Evolutionary conservation across 1,140 invertebrate genomes (phyloP).

Genomic region (silkworm (Bombyx mori)): DNA sequence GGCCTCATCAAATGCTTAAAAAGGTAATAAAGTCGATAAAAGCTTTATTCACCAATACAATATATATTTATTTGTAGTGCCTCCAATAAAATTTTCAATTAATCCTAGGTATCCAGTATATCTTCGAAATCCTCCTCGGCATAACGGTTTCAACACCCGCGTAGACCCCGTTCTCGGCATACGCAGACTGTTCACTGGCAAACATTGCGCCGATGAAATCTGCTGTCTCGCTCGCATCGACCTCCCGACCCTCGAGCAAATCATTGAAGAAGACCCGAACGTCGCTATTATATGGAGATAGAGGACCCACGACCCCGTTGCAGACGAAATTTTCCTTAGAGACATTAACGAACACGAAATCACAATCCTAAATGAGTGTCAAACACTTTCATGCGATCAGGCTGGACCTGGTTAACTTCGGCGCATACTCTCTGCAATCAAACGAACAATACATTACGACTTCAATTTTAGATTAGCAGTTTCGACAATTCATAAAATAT

Average conservation of each 20-base stretch:
- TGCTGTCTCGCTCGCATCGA: slow-evolving; percentile 89
- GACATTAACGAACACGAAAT: too few relatives aligned
- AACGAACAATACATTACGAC: too few relatives aligned
- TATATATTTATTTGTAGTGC: too few relatives aligned
- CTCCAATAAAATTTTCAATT: background rate
- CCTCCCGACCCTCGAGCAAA: slow-evolving; percentile 85
- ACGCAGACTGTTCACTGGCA: slow-evolving; percentile 83
- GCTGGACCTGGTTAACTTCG: too few relatives aligned
- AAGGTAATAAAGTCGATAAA: slow-evolving; percentile 57
- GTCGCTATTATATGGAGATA: slow-evolving; percentile 89
- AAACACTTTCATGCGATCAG: too few relatives aligned
- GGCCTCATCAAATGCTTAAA: slow-evolving; percentile 88
- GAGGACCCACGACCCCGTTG: background rate
- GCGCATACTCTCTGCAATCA: too few relatives aligned
- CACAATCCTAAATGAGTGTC: too few relatives aligned
- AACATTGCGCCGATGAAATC: slow-evolving; percentile 89
- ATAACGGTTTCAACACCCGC: slow-evolving; percentile 37
- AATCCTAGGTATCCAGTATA: slow-evolving; percentile 74
- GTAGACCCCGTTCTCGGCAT: slow-evolving; percentile 60
- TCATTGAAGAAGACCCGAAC: slow-evolving; percentile 88
- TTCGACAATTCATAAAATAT: too few relatives aligned
- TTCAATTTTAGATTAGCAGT: too few relatives aligned
- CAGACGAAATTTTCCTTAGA: too few relatives aligned
- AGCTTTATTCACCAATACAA: too few relatives aligned
- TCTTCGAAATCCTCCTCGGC: slow-evolving; percentile 44